Conservation (phyloP, 2,113 vertebrate genomes). For the Lontra canadensis region DNA sequence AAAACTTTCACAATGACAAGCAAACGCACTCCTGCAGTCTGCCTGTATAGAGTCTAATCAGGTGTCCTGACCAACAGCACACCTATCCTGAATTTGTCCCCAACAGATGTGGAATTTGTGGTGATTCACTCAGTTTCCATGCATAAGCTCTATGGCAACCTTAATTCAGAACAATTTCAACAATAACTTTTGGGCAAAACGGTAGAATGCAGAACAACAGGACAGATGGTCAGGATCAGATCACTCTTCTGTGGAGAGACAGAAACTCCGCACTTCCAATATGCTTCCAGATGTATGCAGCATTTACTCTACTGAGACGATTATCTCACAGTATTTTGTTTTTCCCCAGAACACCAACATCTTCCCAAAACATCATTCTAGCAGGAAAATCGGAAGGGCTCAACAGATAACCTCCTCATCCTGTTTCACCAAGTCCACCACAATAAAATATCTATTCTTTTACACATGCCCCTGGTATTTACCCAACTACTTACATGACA, state of each 20-base stretch:
- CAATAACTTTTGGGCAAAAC: not conserved
- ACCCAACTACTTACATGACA: not conserved
- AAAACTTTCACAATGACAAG: not conserved
- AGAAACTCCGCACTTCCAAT: not conserved
- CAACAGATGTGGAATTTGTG: not conserved
- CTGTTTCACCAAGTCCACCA: not conserved
- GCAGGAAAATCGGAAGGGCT: not conserved
- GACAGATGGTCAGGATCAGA: not conserved
- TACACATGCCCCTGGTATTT: too few relatives aligned
- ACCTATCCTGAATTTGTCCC: not conserved
- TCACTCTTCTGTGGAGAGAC: not conserved
- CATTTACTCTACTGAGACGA: not conserved
- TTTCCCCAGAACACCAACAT: not conserved
- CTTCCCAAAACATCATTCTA: not conserved
- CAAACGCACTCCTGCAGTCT: not conserved
- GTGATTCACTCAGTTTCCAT: not conserved
- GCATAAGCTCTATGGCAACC: not conserved
- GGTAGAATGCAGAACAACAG: not conserved
- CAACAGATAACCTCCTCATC: not conserved
- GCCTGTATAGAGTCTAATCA: not conserved
- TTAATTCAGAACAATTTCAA: not conserved
- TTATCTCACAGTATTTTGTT: not conserved
- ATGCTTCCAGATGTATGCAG: not conserved
- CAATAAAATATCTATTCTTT: not conserved
- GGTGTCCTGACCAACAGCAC: not conserved